These are phyloP conservation scores for Recurvirostra avosetta DNA, from an alignment of 2,113 vertebrate genomes.

Conservation along the genomic window DNA sequence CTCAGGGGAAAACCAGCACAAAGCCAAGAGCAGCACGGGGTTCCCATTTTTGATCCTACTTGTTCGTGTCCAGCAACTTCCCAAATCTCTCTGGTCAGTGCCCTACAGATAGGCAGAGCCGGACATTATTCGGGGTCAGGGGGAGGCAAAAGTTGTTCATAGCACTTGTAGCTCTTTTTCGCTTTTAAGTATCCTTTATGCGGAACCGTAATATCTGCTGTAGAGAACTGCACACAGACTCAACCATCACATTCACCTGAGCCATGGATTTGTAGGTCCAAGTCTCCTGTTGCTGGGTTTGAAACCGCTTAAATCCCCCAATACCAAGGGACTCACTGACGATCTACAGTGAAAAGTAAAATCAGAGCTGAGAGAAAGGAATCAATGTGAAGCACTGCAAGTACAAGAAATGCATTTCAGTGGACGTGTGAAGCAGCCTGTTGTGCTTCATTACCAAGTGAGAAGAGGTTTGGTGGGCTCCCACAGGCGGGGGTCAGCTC, in stretches of 20 bases:
- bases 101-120: background rate
- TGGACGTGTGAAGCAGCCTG: background rate
- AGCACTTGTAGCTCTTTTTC: background rate
- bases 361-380: background rate
- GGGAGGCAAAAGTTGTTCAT: background rate
- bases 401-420: background rate
- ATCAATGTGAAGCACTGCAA: background rate
- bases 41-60: background rate
- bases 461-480: background rate
- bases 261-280: background rate
- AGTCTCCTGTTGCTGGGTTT: background rate
- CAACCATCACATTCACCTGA: background rate
- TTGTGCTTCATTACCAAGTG: background rate
- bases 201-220: background rate
- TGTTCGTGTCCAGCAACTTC: background rate
- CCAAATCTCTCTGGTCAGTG: background rate
- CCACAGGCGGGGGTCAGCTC: accelerated
- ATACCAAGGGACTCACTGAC: background rate
- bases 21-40: background rate
- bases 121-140: accelerated
- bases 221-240: background rate
- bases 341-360: background rate
- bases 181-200: background rate
- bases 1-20: background rate
- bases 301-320: background rate